A percentile compares a stretch with the other conserved stretches of the same genome.
Conservation (phyloP, 2,888 invertebrate genomes). For the Podabrus alpinus region DNA sequence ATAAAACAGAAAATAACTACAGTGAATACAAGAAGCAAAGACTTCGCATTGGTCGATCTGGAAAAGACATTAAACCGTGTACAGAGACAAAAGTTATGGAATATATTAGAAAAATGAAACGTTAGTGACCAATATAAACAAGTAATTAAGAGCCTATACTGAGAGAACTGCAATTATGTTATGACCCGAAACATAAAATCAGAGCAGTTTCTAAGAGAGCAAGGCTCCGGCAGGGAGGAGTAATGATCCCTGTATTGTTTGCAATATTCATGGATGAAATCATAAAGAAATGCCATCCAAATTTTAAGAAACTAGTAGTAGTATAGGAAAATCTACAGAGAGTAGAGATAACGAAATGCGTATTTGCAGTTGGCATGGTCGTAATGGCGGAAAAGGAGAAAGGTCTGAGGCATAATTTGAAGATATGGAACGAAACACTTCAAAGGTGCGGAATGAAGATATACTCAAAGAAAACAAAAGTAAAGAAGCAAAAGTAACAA, state of each 20-base stretch:
- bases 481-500: too few relatives aligned
- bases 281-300: neutral
- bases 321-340: neutral
- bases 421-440: neutral
- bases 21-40: too few relatives aligned
- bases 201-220: neutral
- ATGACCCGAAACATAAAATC: neutral
- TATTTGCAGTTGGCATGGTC: neutral
- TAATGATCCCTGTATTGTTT: neutral
- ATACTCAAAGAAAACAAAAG: neutral
- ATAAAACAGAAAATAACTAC: too few relatives aligned
- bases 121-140: too few relatives aligned
- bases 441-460: neutral
- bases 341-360: neutral
- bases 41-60: too few relatives aligned
- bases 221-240: neutral
- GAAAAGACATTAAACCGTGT: too few relatives aligned
- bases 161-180: neutral
- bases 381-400: neutral
- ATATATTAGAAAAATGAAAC: too few relatives aligned
- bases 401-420: neutral
- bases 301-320: neutral
- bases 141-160: too few relatives aligned
- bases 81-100: too few relatives aligned
- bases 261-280: too few relatives aligned